Evolutionary conservation across 2,797 vertebrate genomes (phyloP), one percentile per base, ranked within the genome.

Genomic region (Cirrhinus mrigala): DNA sequence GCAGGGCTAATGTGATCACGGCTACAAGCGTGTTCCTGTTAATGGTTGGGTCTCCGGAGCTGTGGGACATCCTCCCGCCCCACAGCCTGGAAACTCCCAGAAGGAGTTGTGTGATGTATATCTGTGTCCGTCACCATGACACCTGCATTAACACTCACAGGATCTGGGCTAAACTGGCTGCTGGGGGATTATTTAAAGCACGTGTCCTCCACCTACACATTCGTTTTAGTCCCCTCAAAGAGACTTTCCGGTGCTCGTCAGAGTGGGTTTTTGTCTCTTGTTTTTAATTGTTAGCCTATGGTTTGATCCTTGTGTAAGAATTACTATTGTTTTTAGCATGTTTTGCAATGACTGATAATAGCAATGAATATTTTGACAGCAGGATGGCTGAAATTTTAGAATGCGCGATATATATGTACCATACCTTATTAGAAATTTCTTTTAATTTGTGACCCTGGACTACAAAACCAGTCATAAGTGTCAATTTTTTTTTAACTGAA

Each of bases 151-250:
- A 94, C 91, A 93, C 93, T 89, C 86, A 68, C 92, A 92, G 93
- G 93, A 94, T 94, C 93, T 95, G 94, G 92, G 93, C 94, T 94
- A 92, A 94, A 92, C 93, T 93, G 91, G 92, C 87, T 89, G 82
- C 87, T 91, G 90, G 92, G 91, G 82, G 76, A 89, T 84, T 85
- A 66, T 78, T 69, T 79, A 77, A 80, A 87, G 83, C 79, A 33
- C 15, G 20, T 88, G 87, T 90, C 86, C 87, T 90, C 50, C 85
- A 24, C 50, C 75, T 56, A 85, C 75, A 81, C 81, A 86, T 87
- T 84, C 50, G 37, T 86, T 87, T 83, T 78, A 64, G 68, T 68
- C 62, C 74, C 33, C 70, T 74, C 66, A 83, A 73, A 86, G 83
- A 88, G 69, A 87, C 75, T 85, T 88, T 84, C 5, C 58, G 7